Percentiles rank a stretch among this genome's conserved stretches.
Conservation (phyloP, 1,140 invertebrate genomes). For the Oryctes rhinoceros region DNA sequence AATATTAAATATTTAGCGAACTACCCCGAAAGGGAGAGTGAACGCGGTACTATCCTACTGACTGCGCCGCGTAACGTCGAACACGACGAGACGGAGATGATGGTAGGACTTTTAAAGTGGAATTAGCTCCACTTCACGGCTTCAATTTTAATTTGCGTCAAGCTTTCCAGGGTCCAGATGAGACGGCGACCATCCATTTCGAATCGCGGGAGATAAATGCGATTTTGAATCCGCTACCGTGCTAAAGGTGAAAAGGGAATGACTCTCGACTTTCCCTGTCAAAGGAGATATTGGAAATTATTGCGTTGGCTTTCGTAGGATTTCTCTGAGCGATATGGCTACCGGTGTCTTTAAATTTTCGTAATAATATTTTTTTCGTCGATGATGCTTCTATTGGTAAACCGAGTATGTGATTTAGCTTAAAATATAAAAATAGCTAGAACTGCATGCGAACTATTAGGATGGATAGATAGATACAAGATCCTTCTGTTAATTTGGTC, state of each 20-base stretch:
- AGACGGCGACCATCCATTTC: background rate
- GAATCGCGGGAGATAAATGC: background rate
- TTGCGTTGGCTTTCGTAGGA: too few relatives aligned
- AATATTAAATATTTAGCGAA: slow-evolving; percentile 1
- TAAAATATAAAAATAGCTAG: too few relatives aligned
- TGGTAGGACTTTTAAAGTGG: slow-evolving; percentile 3
- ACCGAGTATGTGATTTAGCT: too few relatives aligned
- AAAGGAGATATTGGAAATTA: too few relatives aligned
- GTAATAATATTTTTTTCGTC: too few relatives aligned
- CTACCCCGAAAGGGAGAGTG: background rate
- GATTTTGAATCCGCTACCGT: background rate
- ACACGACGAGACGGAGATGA: background rate
- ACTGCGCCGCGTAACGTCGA: background rate
- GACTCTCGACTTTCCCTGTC: too few relatives aligned
- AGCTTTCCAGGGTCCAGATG: background rate
- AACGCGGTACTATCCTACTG: background rate
- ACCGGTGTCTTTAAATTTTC: too few relatives aligned
- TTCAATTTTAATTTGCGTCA: slow-evolving; percentile 7
- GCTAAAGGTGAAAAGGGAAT: background rate
- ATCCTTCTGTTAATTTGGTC: too few relatives aligned
- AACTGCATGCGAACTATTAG: too few relatives aligned
- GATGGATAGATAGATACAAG: too few relatives aligned
- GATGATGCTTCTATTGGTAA: too few relatives aligned
- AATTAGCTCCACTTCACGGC: slow-evolving; percentile 1
- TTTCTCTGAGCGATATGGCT: too few relatives aligned